phyloP scores from a whole-genome alignment of 2,113 vertebrate species.

The Psephotus haematonotus region DNA sequence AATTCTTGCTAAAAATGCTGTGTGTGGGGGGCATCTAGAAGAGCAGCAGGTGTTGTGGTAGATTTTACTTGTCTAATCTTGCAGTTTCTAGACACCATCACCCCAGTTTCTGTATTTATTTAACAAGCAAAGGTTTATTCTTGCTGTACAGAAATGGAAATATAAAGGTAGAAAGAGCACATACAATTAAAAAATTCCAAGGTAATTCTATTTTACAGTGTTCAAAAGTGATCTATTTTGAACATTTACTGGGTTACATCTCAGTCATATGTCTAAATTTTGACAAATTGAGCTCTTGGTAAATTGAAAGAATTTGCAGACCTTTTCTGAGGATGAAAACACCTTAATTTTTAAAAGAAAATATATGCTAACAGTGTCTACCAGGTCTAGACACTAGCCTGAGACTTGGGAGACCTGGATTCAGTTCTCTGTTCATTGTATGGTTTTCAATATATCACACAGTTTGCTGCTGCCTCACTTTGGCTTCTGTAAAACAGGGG shows the following conservation, averaged over 20 bases:
- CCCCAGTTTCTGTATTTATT: not conserved
- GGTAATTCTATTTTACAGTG: not conserved
- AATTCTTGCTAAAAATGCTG: constrained; percentile 37
- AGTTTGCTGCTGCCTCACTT: not conserved
- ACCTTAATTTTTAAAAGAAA: not conserved
- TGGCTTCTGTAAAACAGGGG: not conserved
- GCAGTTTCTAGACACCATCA: not conserved
- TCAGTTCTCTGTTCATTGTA: not conserved
- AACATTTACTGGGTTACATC: not conserved
- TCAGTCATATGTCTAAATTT: not conserved
- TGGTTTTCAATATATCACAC: not conserved
- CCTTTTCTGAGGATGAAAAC: not conserved
- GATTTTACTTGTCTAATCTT: constrained; percentile 44
- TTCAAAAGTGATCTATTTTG: not conserved
- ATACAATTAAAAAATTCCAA: not conserved
- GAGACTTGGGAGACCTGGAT: not conserved
- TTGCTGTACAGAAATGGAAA: not conserved
- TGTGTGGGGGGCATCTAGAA: not conserved
- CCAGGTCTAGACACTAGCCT: not conserved
- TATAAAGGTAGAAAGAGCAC: not conserved
- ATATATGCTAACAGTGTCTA: not conserved
- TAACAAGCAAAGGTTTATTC: not conserved
- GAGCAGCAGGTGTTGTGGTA: constrained; percentile 54
- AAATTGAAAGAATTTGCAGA: not conserved
- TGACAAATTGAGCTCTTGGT: not conserved